phyloP scores from a whole-genome alignment of 2,888 invertebrate species.

The Drosophila buzzatii region DNA sequence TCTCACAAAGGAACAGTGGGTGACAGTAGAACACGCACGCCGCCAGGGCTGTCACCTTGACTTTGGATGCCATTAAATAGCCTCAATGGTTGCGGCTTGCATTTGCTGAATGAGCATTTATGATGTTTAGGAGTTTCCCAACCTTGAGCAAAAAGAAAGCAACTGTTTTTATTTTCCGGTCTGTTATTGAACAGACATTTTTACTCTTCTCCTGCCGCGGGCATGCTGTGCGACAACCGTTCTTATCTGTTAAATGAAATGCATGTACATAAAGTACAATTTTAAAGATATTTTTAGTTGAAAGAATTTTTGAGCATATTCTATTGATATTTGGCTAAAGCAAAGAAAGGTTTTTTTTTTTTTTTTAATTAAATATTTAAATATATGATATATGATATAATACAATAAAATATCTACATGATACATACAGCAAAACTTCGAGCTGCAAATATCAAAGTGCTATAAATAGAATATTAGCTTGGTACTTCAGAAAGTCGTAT shows the following conservation, averaged over 20 bases:
- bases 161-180: conserved; percentile 16
- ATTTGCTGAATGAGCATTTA: conserved; percentile 51
- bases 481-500: not conserved
- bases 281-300: not conserved
- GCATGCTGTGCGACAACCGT: conserved; percentile 25
- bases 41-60: conserved; percentile 48
- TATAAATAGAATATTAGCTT: not conserved
- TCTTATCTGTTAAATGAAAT: conserved; percentile 6
- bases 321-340: not conserved
- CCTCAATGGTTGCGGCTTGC: conserved; percentile 26
- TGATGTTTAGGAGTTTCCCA: conserved; percentile 34
- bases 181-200: conserved; percentile 11
- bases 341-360: not conserved
- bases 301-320: not conserved
- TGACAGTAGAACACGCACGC: conserved; percentile 9
- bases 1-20: conserved; percentile 62
- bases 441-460: not conserved
- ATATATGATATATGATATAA: no score
- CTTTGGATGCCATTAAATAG: conserved; percentile 22
- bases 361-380: no score
- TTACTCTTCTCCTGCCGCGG: conserved; percentile 1
- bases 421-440: not conserved
- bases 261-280: not conserved
- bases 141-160: conserved; percentile 30
- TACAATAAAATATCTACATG: no score